These are phyloP conservation scores for Anolis apletophallus DNA, from an alignment of 2,797 vertebrate genomes.

Conservation along the genomic window DNA sequence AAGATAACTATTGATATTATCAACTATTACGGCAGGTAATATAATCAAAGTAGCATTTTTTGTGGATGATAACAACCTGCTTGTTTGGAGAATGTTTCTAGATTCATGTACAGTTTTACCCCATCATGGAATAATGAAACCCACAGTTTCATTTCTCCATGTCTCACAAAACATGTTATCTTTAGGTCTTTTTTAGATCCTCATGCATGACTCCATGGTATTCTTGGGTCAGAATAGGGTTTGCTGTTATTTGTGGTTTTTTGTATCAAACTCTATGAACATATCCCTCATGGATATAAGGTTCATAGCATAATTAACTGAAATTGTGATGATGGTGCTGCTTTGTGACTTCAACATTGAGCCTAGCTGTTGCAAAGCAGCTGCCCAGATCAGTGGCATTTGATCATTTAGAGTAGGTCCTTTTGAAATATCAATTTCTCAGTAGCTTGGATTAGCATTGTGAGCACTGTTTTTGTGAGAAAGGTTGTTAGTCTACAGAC, in stretches of 20 bases:
- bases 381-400: neutral
- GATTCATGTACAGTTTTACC: neutral
- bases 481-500: neutral
- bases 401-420: neutral
- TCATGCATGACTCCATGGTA: no score
- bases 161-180: no score
- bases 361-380: neutral
- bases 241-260: no score
- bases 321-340: neutral
- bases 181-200: no score
- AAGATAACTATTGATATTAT: no score
- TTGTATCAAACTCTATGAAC: no score
- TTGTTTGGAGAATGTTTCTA: neutral
- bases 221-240: no score
- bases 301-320: neutral
- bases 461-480: neutral
- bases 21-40: neutral
- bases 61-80: neutral
- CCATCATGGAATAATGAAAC: no score
- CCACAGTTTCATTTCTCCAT: no score
- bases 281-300: no score
- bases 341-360: neutral
- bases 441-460: neutral
- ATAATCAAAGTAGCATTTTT: neutral
- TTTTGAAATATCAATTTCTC: neutral